Evolutionary conservation across 2,113 vertebrate genomes (phyloP).

Genomic region (Podocnemis expansa): DNA sequence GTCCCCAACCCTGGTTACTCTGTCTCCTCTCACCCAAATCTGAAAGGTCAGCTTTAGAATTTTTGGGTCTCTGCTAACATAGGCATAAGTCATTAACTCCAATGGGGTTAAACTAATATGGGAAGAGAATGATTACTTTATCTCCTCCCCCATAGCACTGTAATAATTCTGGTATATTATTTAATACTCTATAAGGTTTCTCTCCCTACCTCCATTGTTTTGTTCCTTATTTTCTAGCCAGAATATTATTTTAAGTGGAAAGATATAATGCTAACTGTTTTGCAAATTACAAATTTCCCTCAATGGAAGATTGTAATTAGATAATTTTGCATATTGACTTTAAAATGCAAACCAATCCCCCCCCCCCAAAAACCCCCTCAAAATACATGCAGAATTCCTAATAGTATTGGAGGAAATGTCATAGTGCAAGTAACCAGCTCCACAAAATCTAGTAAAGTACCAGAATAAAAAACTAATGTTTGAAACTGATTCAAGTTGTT

Average conservation of each 20-base stretch:
- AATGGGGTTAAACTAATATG: not conserved
- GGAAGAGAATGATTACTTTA: no score
- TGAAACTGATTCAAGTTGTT: not conserved
- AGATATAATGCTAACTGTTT: not conserved
- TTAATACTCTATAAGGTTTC: not conserved
- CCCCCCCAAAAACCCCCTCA: no score
- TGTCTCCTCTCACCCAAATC: not conserved
- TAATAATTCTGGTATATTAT: not conserved
- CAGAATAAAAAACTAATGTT: not conserved
- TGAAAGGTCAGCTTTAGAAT: not conserved
- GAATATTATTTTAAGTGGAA: no score
- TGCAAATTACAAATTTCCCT: not conserved
- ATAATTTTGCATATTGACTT: not conserved
- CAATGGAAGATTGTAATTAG: not conserved
- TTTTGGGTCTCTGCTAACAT: not conserved
- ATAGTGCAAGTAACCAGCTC: not conserved
- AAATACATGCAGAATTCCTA: no score
- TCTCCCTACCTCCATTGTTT: no score
- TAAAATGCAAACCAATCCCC: not conserved
- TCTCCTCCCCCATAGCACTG: not conserved
- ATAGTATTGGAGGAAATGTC: no score
- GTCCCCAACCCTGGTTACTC: not conserved
- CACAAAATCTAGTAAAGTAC: not conserved
- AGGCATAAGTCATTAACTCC: not conserved
- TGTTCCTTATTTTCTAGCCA: not conserved